These are phyloP conservation scores for Piliocolobus tephrosceles DNA, from an alignment of 2,113 vertebrate species.

Conservation along the genomic window DNA sequence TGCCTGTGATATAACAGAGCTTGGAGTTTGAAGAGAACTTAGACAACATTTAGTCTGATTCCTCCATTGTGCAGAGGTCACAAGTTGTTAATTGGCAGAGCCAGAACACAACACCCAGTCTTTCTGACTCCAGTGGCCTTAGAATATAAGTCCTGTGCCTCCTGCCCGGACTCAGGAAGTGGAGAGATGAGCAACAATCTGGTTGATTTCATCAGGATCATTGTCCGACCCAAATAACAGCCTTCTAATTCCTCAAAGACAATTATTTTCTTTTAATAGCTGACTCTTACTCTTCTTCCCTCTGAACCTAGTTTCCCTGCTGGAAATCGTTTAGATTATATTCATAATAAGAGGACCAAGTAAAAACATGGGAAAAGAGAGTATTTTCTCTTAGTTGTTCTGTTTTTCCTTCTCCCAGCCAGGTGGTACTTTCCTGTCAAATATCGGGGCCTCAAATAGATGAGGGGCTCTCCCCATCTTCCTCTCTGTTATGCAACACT, in stretches of 20 bases:
- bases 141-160: not conserved
- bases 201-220: slow-evolving; percentile 8
- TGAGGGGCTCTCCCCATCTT: not conserved
- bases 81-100: not conserved
- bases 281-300: not conserved
- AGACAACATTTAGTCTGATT: not conserved
- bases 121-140: not conserved
- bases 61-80: not conserved
- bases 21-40: not conserved
- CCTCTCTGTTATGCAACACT: not conserved
- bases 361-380: not conserved
- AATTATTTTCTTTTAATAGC: not conserved
- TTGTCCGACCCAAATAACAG: not conserved
- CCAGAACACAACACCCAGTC: not conserved
- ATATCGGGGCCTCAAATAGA: not conserved
- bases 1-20: not conserved
- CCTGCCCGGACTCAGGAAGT: not conserved
- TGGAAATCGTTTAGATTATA: not conserved
- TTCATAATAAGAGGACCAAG: not conserved
- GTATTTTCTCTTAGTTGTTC: not conserved
- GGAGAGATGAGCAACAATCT: not conserved
- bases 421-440: not conserved
- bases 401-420: not conserved
- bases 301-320: not conserved
- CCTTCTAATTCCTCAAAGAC: not conserved